Base-by-base conservation (phyloP, 2,797 vertebrate species). In the Dendrocincla fuliginosa region DNA sequence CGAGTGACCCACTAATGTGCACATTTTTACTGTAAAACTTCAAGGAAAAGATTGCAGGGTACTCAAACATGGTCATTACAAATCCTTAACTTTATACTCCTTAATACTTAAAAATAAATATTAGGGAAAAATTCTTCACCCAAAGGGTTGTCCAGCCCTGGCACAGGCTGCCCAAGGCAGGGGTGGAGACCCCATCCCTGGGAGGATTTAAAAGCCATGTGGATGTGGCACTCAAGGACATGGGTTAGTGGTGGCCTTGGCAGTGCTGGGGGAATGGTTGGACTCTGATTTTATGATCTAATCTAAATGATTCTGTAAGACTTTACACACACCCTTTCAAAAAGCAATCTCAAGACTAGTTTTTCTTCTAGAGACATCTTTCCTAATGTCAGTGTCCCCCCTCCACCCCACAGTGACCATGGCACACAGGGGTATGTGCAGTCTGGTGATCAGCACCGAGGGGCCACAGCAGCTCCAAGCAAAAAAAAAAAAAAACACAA, bases 371-470 rank as follows among this genome's bases (percentile, higher is more conserved):
- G 25, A 56, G 13, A 32, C 30, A 0, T 1, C 5, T n/a, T 23
- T 20, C 22, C 32, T 16, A 10, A 1, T 1, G 16, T 1, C 32
- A 28, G 22, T 12, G 33, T 2, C 41, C 5, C 59, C 8, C 5
- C 28, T 7, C 2, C 24, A 74, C 22, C 50, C 73, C 7, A 6
- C 0, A 2, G 12, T 15, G 37, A 28, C 60, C 25, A 3, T 1
- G 8, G 37, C 57, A 50, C 3, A 0, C 11, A 57, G 71, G 44
- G 17, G 16, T 39, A 27, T 0, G 1, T 46, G 17, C 27, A 41
- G 4, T 65, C 28, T 8, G 16, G 16, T 68, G 11, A 5, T 11
- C 47, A 17, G 80, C 27, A 32, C 60, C 50, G 2, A 0, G 47
- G 6, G 19, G 35, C 10, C 27, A 69, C 52, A 32, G 15, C 44